Conservation (phyloP, 2,888 invertebrate genomes). For the Netelia melanura region DNA sequence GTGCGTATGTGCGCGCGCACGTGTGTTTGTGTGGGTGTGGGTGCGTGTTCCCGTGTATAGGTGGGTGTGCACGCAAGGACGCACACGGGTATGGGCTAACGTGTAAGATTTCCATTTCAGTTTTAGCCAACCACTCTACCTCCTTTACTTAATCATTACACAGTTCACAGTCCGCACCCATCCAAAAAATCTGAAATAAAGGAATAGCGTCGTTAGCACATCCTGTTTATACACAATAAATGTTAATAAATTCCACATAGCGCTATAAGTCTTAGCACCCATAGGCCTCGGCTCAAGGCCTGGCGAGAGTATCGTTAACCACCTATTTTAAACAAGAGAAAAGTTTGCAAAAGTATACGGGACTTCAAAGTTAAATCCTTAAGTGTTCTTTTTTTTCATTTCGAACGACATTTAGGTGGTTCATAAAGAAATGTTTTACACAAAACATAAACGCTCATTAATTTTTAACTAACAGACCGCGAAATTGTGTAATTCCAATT, state of each 20-base stretch:
- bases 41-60: slow-evolving; percentile 71
- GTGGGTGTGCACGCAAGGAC: slow-evolving; percentile 57
- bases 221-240: not conserved
- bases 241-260: not conserved
- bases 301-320: no score
- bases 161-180: slow-evolving; percentile 80
- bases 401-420: no score
- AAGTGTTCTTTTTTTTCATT: no score
- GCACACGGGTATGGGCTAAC: slow-evolving; percentile 39
- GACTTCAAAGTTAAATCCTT: no score
- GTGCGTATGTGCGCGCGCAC: slow-evolving; percentile 60
- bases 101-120: slow-evolving; percentile 58
- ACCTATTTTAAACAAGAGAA: no score
- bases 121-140: slow-evolving; percentile 79
- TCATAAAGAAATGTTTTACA: no score
- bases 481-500: no score
- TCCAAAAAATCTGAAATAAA: slow-evolving; percentile 78
- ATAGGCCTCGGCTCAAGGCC: no score
- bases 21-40: slow-evolving; percentile 72
- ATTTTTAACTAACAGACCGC: no score
- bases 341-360: no score
- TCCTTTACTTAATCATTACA: slow-evolving; percentile 76
- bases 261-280: no score
- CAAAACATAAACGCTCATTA: no score
- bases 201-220: slow-evolving; percentile 16